These are phyloP conservation scores for Caretta caretta DNA, from an alignment of 2,113 vertebrate species.

Conservation along the genomic window DNA sequence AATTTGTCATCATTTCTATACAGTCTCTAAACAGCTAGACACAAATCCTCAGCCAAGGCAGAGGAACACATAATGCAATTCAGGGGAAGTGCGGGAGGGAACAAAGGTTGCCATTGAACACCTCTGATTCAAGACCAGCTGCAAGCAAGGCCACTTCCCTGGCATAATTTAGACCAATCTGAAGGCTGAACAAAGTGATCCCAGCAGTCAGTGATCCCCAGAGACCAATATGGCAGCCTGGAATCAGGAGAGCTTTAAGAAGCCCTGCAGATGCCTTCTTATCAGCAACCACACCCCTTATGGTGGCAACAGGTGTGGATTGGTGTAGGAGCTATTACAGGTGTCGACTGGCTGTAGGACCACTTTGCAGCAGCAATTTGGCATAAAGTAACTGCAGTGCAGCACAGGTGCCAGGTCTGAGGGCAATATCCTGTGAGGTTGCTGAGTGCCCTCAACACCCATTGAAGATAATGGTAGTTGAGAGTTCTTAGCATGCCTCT, in stretches of 20 bases:
- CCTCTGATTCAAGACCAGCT: background rate
- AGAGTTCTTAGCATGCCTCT: background rate
- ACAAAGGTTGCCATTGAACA: background rate
- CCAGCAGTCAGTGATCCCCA: background rate
- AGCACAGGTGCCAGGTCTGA: background rate
- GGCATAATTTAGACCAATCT: background rate
- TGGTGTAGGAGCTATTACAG: background rate
- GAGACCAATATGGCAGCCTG: background rate
- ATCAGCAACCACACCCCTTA: background rate
- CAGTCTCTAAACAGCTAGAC: background rate
- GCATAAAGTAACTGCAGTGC: background rate
- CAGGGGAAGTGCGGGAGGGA: background rate
- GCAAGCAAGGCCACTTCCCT: background rate
- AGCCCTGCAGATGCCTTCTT: background rate
- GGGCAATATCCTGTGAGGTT: background rate
- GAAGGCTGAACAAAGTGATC: background rate
- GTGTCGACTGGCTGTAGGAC: background rate
- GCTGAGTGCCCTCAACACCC: background rate
- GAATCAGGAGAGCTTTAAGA: background rate
- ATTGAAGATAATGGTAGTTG: background rate
- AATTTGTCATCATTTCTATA: background rate
- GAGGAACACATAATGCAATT: background rate
- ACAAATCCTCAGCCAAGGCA: background rate
- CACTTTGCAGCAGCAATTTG: background rate
- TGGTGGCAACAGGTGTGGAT: background rate